Percentiles rank a stretch among this genome's conserved stretches.
Evolutionary conservation across 2,888 invertebrate species (phyloP).

Genomic region (Colostygia pectinataria): DNA sequence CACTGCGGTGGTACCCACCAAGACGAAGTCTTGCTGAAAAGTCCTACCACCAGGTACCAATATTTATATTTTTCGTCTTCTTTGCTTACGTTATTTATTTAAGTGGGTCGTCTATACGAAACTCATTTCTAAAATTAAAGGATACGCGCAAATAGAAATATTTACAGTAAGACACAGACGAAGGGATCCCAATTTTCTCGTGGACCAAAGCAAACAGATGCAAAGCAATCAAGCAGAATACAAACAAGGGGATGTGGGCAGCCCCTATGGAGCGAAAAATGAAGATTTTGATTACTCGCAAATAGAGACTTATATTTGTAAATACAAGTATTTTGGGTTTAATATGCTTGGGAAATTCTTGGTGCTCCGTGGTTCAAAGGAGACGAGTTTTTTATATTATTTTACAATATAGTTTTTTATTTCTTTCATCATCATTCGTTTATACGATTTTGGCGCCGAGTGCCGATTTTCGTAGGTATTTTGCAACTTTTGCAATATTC

Average conservation of each 20-base stretch:
- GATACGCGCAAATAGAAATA: conserved; percentile 30
- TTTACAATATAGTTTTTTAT: too few species aligned
- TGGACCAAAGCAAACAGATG: conserved; percentile 34
- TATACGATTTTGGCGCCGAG: too few species aligned
- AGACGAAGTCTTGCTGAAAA: too few species aligned
- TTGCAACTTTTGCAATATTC: too few species aligned
- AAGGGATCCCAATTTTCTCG: conserved; percentile 34
- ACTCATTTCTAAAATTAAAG: conserved; percentile 17
- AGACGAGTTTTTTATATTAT: too few species aligned
- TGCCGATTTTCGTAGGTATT: too few species aligned
- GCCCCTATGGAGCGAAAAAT: conserved; percentile 31
- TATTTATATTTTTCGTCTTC: too few species aligned
- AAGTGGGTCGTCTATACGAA: not conserved
- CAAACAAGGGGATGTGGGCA: conserved; percentile 30
- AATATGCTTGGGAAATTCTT: not conserved
- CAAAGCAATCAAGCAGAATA: conserved; percentile 33
- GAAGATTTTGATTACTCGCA: conserved; percentile 32
- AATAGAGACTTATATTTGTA: conserved; percentile 24
- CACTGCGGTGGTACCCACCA: too few species aligned
- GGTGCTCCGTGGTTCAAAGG: too few species aligned
- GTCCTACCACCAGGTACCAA: too few species aligned
- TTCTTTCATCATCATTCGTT: too few species aligned
- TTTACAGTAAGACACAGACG: conserved; percentile 25
- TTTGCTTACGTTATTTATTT: too few species aligned
- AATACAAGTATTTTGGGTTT: conserved; percentile 6